phyloP scores from a whole-genome alignment of 2,797 vertebrate genomes.

The Leptoclinus maculatus region DNA sequence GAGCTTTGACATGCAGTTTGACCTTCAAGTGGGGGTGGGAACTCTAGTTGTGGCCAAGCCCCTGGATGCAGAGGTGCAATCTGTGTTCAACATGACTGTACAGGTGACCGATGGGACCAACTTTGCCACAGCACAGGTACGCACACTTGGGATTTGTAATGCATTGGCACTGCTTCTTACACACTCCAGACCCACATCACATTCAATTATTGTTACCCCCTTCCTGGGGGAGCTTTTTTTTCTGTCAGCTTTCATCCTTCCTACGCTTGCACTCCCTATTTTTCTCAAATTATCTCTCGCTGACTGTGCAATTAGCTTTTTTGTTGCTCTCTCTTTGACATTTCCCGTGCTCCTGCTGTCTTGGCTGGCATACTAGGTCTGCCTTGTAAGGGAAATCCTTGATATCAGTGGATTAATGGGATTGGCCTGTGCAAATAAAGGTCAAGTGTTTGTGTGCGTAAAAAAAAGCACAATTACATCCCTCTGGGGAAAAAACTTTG shows the following conservation, averaged over 20 bases:
- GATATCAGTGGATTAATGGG: slow-evolving; percentile 61
- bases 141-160: slow-evolving; percentile 56
- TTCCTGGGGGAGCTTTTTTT: slow-evolving; percentile 57
- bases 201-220: slow-evolving; percentile 59
- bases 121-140: slow-evolving; percentile 92
- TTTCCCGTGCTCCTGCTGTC: slow-evolving; percentile 35
- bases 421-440: slow-evolving; percentile 55
- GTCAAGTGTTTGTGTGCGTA: slow-evolving; percentile 44
- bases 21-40: slow-evolving; percentile 92
- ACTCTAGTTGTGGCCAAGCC: slow-evolving; percentile 93
- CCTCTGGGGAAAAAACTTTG: slow-evolving; percentile 17
- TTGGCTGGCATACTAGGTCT: slow-evolving; percentile 32
- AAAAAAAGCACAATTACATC: slow-evolving; percentile 13
- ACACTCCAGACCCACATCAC: slow-evolving; percentile 43
- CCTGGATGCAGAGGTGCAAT: slow-evolving; percentile 94
- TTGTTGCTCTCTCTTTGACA: slow-evolving; percentile 53
- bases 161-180: slow-evolving; percentile 26
- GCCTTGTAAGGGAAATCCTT: slow-evolving; percentile 50
- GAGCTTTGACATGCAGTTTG: slow-evolving; percentile 93
- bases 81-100: slow-evolving; percentile 95
- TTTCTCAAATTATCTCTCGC: slow-evolving; percentile 58
- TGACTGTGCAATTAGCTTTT: slow-evolving; percentile 64
- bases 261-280: slow-evolving; percentile 26
- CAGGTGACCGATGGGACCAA: slow-evolving; percentile 96
- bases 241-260: slow-evolving; percentile 24